Evolutionary conservation across 1,140 invertebrate species (phyloP).

Genomic region (Bombus pascuorum): DNA sequence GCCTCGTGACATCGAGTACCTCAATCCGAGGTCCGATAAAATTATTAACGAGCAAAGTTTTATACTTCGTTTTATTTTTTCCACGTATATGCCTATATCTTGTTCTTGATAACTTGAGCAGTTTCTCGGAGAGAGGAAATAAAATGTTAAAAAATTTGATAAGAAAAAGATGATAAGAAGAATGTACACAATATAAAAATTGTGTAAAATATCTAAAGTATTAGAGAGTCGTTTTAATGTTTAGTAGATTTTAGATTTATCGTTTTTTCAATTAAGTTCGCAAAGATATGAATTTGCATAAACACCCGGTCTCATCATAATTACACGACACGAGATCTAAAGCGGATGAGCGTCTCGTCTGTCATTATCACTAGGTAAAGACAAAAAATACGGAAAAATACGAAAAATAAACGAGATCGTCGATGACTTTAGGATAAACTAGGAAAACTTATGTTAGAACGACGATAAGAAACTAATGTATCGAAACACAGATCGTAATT

Average conservation of each 20-base stretch:
- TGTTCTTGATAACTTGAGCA: neutral
- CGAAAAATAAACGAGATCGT: neutral
- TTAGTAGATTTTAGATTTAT: neutral
- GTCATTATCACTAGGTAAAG: neutral
- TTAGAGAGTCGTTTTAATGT: neutral
- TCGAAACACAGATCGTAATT: neutral
- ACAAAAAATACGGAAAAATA: neutral
- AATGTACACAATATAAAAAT: too few relatives aligned
- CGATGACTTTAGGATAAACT: neutral
- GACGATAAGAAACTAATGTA: neutral
- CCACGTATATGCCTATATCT: neutral
- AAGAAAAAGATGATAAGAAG: too few relatives aligned
- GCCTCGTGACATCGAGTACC: neutral
- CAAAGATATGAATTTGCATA: neutral
- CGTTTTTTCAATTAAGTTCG: neutral
- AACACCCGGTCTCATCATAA: neutral
- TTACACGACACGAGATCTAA: neutral
- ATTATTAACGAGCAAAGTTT: neutral
- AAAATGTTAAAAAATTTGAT: neutral
- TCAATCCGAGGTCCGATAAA: neutral
- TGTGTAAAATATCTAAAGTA: neutral
- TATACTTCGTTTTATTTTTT: neutral
- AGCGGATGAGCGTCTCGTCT: neutral
- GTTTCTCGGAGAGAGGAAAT: neutral
- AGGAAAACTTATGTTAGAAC: neutral